These are phyloP conservation scores for Macrocentrus cingulum DNA, from an alignment of 1,140 invertebrate species.

Conservation along the genomic window DNA sequence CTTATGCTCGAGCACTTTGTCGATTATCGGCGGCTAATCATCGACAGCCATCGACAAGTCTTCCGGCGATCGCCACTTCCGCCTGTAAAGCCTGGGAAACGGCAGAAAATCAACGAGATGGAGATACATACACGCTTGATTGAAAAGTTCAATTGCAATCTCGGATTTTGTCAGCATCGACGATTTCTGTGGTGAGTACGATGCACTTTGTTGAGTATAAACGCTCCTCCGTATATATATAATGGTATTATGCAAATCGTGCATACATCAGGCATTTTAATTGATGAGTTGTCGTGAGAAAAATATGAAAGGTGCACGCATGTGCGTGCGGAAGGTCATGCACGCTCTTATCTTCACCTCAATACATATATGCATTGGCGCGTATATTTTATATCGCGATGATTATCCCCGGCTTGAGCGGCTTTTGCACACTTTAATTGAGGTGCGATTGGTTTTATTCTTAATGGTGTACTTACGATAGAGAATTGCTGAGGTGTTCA, in stretches of 20 bases:
- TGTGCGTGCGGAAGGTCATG: constrained; percentile 7
- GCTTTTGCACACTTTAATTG: background rate
- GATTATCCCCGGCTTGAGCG: background rate
- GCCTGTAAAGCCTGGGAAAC: background rate
- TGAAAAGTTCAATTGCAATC: too few relatives aligned
- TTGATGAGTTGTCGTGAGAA: constrained; percentile 29
- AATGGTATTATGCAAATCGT: constrained; percentile 25
- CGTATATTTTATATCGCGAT: background rate
- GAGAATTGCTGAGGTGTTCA: constrained; percentile 52
- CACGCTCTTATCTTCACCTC: constrained; percentile 7
- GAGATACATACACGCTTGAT: too few relatives aligned
- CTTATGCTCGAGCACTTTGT: background rate
- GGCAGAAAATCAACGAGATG: too few relatives aligned
- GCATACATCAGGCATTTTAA: constrained; percentile 31
- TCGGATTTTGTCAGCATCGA: too few relatives aligned
- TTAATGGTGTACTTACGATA: constrained; percentile 54
- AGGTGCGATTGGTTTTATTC: too few relatives aligned
- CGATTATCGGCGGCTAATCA: constrained; percentile 3
- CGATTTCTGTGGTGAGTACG: too few relatives aligned
- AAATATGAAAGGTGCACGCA: constrained; percentile 11
- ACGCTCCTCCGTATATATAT: constrained; percentile 4
- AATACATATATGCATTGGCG: background rate
- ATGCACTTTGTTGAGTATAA: too few relatives aligned
- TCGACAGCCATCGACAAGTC: background rate
- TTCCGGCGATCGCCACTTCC: constrained; percentile 3